These are phyloP conservation scores for Apodemus speciosus DNA, from an alignment of 2,113 vertebrate species.

Conservation along the genomic window DNA sequence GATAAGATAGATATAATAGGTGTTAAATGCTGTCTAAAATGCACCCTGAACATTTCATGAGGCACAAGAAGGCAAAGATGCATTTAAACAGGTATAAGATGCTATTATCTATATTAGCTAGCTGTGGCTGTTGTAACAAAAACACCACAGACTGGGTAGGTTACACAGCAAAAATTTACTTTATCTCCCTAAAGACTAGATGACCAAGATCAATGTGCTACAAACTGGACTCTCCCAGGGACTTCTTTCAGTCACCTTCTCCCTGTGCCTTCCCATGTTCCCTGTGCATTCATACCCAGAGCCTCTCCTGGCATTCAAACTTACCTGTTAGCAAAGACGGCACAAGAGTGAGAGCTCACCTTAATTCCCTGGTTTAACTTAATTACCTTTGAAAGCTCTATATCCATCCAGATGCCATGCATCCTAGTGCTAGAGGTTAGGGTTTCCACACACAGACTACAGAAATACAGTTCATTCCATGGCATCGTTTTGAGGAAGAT, in stretches of 20 bases:
- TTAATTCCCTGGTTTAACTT: not conserved
- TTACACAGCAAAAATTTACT: not conserved
- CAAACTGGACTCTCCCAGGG: not conserved
- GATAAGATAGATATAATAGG: not conserved
- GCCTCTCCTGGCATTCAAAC: not conserved
- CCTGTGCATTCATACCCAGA: not conserved
- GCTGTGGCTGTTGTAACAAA: not conserved
- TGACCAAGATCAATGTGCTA: not conserved
- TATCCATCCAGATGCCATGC: not conserved
- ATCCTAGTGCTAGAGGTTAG: not conserved
- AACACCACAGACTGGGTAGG: not conserved
- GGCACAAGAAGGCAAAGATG: not conserved
- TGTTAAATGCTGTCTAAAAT: not conserved
- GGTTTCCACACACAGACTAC: not conserved
- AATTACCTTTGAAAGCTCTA: not conserved
- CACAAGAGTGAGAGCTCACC: not conserved
- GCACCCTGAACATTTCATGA: not conserved
- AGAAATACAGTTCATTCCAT: not conserved
- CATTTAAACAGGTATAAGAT: not conserved
- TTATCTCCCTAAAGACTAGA: not conserved
- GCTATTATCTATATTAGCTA: not conserved
- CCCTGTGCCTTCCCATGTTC: accelerated
- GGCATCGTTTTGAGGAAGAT: not conserved
- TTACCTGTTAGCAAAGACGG: not conserved
- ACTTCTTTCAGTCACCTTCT: not conserved